Base-by-base conservation (phyloP, 2,888 invertebrate genomes). In the Dione juno region DNA sequence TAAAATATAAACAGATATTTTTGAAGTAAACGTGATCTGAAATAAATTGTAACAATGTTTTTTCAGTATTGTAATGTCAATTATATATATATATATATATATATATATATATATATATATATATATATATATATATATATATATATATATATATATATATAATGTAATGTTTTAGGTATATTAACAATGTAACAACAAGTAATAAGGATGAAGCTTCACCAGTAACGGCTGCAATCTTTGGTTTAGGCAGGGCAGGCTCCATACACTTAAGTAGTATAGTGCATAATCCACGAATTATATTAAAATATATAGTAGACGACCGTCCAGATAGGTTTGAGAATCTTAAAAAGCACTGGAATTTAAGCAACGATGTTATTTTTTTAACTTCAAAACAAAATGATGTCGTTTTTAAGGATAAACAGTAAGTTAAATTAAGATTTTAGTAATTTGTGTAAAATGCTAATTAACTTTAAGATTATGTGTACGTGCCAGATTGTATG, bases 271-370 rank as follows among this genome's bases (percentile, higher is more conserved):
- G 83, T 14, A 94, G 92, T 74, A 83, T 95, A 28, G 74, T 92
- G 6, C 80, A 79, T 9, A 94, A 92, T 79, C 88, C 89, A 1
- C 91, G 94, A 8, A 81, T 93, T 0, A 84, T 89, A 40, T 80
- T 95, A 7, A 82, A 94, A 54, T 95, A 95, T 78, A 83, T 95
- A 54, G 90, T 95, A 0, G 95, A 95, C 58, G 94, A 94, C 63
- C 82, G 89, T 37, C 82, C 83, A 0, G 84, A 87, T 0, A 91
- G 88, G 53, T 93, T 94, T 77, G 77, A 80, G 1, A 87, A 88
- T 28, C 78, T 95, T 0, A 92, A 84, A 75, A 84, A 84, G 16
- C 94, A 94, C 77, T 95, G 94, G 94, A 88, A 88, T 7, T 80
- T 95, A 8, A 77, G 88, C 9, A 79, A 85, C n/a, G 81, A 92